A percentile compares a stretch with the other conserved stretches of the same genome.
Conservation (phyloP, 2,797 vertebrate species). For the Chrosomus eos region DNA sequence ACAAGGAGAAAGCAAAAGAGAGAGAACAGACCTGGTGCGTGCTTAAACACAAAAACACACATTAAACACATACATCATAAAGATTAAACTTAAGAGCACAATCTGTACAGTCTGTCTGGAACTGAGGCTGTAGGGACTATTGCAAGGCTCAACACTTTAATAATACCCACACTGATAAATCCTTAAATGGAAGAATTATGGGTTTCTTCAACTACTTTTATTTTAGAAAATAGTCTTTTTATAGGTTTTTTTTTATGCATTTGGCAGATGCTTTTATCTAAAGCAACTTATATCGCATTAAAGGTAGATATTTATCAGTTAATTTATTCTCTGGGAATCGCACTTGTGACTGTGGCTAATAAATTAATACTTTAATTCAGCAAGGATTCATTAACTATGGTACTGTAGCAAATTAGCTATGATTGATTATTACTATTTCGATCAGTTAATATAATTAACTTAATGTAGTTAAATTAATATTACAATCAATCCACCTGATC, state of each 20-base stretch:
- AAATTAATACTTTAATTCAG: background rate
- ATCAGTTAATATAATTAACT: no score
- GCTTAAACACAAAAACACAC: conserved; percentile 4
- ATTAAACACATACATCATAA: conserved; percentile 14
- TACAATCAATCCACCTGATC: no score
- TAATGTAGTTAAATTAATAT: no score
- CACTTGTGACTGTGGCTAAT: background rate
- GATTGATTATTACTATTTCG: no score
- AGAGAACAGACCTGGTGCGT: conserved; percentile 16
- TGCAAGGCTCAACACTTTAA: background rate
- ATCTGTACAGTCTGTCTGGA: conserved; percentile 1
- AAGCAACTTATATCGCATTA: background rate
- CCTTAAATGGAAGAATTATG: background rate
- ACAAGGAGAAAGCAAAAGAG: conserved; percentile 13
- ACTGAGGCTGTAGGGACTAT: background rate
- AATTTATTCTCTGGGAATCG: background rate
- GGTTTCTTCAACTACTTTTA: background rate
- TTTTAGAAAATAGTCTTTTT: background rate
- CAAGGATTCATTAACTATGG: background rate
- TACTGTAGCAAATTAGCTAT: no score
- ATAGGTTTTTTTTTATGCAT: background rate
- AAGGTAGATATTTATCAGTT: background rate
- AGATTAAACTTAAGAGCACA: conserved; percentile 16
- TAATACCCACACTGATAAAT: background rate
- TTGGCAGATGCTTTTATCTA: background rate